Conservation (phyloP, 2,113 vertebrate genomes). For the Caranx ignobilis region DNA sequence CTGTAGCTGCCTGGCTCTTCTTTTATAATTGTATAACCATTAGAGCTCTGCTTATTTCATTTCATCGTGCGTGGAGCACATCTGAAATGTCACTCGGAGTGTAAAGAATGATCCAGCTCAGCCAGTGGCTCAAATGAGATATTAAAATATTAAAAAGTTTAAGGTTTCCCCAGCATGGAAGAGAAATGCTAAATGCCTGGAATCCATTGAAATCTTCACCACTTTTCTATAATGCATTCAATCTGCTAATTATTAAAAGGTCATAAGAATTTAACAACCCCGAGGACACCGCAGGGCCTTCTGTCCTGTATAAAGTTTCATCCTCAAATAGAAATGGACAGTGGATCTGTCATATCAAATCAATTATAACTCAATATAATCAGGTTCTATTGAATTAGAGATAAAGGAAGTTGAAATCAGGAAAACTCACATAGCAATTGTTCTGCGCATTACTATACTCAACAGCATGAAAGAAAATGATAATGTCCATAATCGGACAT, state of each 20-base stretch:
- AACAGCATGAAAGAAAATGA: constrained; percentile 29
- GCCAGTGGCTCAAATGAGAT: constrained; percentile 64
- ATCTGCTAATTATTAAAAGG: constrained; percentile 53
- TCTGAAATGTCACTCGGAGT: constrained; percentile 59
- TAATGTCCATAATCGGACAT: neutral
- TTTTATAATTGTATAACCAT: constrained; percentile 42
- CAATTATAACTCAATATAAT: neutral
- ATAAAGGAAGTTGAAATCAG: constrained; percentile 29
- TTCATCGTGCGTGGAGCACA: constrained; percentile 38
- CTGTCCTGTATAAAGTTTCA: constrained; percentile 1
- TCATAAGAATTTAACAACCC: constrained; percentile 40
- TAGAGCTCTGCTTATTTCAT: constrained; percentile 50
- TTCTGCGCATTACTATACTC: neutral
- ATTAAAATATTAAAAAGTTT: constrained; percentile 74
- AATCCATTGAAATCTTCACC: constrained; percentile 43
- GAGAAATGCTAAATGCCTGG: constrained; percentile 46
- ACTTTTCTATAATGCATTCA: constrained; percentile 52
- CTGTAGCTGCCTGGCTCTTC: constrained; percentile 22
- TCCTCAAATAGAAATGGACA: neutral
- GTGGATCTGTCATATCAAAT: neutral
- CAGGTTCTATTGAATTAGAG: constrained; percentile 8
- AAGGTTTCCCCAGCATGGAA: constrained; percentile 45
- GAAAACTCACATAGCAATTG: constrained; percentile 11
- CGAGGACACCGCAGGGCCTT: neutral
- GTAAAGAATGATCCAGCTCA: constrained; percentile 57